phyloP scores from a whole-genome alignment of 1,140 invertebrate species.

The Drosophila santomea region DNA sequence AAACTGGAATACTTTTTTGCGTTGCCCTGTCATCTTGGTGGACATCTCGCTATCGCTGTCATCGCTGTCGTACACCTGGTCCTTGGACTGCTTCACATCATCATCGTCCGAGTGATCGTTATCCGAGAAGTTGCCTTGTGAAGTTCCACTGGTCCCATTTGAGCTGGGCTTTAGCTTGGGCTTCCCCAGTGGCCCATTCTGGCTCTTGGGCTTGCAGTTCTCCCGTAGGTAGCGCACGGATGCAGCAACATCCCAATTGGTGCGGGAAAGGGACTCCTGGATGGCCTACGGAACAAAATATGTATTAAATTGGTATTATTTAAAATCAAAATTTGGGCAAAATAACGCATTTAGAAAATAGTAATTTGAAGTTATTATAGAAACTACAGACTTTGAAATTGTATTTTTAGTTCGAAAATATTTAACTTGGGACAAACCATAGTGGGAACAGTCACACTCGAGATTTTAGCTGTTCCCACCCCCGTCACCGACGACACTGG shows the following conservation, averaged over 20 bases:
- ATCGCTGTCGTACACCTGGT: constrained; percentile 86
- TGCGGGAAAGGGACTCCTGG: constrained; percentile 73
- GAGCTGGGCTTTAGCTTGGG: constrained; percentile 51
- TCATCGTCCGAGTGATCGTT: constrained; percentile 70
- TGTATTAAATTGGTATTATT: neutral
- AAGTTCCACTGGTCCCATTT: constrained; percentile 59
- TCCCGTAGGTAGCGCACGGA: constrained; percentile 68
- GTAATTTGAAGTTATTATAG: neutral
- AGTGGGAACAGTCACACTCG: neutral
- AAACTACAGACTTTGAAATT: too few species aligned
- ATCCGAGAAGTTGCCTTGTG: constrained; percentile 63
- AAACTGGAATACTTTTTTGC: constrained; percentile 91
- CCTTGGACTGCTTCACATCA: constrained; percentile 68
- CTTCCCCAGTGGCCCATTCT: constrained; percentile 38
- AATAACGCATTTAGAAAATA: neutral
- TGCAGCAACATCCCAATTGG: constrained; percentile 75
- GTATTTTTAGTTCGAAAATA: too few species aligned
- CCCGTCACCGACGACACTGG: constrained; percentile 41
- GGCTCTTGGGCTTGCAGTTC: constrained; percentile 62
- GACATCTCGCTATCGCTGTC: constrained; percentile 91
- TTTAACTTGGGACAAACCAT: too few species aligned
- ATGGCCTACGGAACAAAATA: constrained; percentile 62
- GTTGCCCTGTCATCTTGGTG: constrained; percentile 88
- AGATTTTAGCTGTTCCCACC: constrained; percentile 4
- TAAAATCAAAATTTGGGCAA: too few species aligned